These are phyloP conservation scores for Haliclystus octoradiatus DNA, from an alignment of 30 jellyfish, hydroid and myxozoan species.

Conservation along the genomic window DNA sequence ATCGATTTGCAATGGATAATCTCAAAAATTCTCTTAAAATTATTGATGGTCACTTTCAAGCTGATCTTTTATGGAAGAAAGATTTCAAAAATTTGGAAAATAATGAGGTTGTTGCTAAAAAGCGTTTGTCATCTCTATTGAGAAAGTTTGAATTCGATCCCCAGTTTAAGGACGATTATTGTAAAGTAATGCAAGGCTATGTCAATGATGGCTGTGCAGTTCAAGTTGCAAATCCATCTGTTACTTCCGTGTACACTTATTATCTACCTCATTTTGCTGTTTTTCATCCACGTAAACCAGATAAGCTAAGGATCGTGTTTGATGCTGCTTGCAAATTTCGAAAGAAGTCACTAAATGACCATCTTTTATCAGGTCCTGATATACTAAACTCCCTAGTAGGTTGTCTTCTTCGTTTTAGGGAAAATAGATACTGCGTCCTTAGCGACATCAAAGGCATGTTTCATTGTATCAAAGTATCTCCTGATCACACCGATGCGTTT, in stretches of 20 bases:
- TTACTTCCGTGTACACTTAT: background rate
- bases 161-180: too few species aligned
- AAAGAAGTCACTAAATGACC: background rate
- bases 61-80: background rate
- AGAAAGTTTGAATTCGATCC: background rate
- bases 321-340: slow-evolving; percentile 1
- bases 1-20: background rate
- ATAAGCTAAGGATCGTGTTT: background rate
- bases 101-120: background rate
- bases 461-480: background rate
- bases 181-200: background rate
- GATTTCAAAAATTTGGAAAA: too few species aligned
- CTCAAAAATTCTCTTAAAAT: background rate
- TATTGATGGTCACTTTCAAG: background rate
- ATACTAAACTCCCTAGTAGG: background rate
- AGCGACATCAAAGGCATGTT: background rate
- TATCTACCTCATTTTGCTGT: background rate
- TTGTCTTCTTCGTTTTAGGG: background rate
- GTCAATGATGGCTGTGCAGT: background rate
- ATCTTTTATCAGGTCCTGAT: background rate
- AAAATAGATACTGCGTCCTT: background rate
- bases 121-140: background rate
- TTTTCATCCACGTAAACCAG: background rate
- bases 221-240: background rate
- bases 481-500: background rate